These are phyloP conservation scores for Orthosia gracilis DNA, from an alignment of 2,888 invertebrate species.

Conservation along the genomic window DNA sequence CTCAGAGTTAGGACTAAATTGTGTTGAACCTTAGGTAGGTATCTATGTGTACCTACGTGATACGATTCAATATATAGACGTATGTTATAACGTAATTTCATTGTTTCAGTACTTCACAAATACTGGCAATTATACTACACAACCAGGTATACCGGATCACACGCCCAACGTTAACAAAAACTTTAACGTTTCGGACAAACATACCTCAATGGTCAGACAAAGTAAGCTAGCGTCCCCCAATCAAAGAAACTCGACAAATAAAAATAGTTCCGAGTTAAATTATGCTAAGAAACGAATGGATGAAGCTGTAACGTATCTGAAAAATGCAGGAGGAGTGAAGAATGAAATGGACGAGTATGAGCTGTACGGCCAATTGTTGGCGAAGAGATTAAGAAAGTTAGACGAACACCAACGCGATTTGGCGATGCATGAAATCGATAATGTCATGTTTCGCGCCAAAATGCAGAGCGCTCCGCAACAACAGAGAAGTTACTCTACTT, in stretches of 20 bases:
- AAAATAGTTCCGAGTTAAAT: slow-evolving; percentile 52
- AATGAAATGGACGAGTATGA: slow-evolving; percentile 84
- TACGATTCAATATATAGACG: background rate
- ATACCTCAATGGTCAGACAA: slow-evolving; percentile 51
- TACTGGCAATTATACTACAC: slow-evolving; percentile 62
- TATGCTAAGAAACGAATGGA: slow-evolving; percentile 72
- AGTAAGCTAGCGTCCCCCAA: slow-evolving; percentile 57
- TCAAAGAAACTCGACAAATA: slow-evolving; percentile 46
- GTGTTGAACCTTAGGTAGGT: background rate
- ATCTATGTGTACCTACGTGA: background rate
- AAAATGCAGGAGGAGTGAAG: slow-evolving; percentile 65
- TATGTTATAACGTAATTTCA: slow-evolving; percentile 14
- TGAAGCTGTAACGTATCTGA: slow-evolving; percentile 66
- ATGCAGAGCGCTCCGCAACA: slow-evolving; percentile 75
- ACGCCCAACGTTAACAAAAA: slow-evolving; percentile 57
- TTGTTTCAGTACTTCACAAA: slow-evolving; percentile 67
- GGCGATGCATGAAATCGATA: slow-evolving; percentile 88
- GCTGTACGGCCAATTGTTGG: slow-evolving; percentile 83
- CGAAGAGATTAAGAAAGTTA: slow-evolving; percentile 84
- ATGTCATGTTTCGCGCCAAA: slow-evolving; percentile 85
- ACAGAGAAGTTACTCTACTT: slow-evolving; percentile 72
- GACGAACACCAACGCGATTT: slow-evolving; percentile 85
- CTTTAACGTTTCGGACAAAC: slow-evolving; percentile 59
- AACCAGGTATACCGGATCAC: slow-evolving; percentile 65
- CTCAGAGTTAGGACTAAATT: background rate